phyloP scores from a whole-genome alignment of 2,113 vertebrate species.

The Corythoichthys intestinalis region DNA sequence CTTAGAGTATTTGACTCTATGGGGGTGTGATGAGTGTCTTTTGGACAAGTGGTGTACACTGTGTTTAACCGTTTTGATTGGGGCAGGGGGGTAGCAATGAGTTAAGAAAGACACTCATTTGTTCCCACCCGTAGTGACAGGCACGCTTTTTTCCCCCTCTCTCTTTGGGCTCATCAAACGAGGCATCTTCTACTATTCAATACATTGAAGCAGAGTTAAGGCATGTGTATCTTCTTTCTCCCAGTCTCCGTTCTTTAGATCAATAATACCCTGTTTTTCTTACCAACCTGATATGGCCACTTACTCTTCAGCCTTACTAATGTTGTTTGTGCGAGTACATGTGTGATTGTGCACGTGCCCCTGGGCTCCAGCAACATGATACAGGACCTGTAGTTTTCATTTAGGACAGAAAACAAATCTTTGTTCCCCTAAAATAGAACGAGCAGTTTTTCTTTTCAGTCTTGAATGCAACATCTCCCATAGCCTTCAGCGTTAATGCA shows the following conservation, averaged over 20 bases:
- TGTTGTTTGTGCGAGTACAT: conserved; percentile 24
- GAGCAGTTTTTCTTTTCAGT: conserved; percentile 47
- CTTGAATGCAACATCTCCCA: conserved; percentile 48
- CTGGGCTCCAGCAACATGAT: conserved; percentile 55
- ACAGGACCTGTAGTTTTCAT: conserved; percentile 60
- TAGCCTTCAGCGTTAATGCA: conserved; percentile 39
- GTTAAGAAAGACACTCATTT: too few relatives aligned
- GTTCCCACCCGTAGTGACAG: too few relatives aligned
- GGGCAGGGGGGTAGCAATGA: too few relatives aligned
- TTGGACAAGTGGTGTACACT: too few relatives aligned
- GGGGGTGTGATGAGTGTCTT: too few relatives aligned
- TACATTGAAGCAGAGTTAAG: conserved; percentile 34
- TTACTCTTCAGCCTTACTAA: conserved; percentile 23
- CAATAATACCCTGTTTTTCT: conserved; percentile 63
- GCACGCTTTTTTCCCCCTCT: too few relatives aligned
- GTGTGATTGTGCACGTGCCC: conserved; percentile 38
- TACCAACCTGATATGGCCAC: conserved; percentile 45
- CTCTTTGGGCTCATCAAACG: conserved; percentile 33
- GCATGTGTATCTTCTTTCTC: conserved; percentile 49
- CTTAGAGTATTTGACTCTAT: too few relatives aligned
- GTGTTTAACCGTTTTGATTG: too few relatives aligned
- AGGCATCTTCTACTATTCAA: conserved; percentile 59
- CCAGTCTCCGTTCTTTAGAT: conserved; percentile 59
- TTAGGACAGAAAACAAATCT: conserved; percentile 65
- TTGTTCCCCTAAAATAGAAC: conserved; percentile 61